A percentile compares a stretch with the other conserved stretches of the same genome.
phyloP scores from a whole-genome alignment of 64 coral and sea anemone genomes.

The Pocillopora verrucosa region DNA sequence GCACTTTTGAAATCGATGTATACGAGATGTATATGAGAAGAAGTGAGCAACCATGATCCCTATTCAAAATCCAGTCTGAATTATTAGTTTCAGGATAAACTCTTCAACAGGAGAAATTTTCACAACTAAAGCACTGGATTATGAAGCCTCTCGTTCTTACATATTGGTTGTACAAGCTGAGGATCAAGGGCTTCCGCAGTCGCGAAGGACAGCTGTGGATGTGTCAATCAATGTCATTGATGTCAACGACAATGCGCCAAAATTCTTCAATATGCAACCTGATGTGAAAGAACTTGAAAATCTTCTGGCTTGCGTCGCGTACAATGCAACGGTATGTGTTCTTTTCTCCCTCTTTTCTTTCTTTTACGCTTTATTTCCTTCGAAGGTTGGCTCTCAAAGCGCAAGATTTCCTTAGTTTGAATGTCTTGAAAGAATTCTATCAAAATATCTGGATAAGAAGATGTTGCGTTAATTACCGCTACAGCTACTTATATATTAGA shows the following conservation, averaged over 20 bases:
- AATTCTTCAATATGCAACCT: constrained; percentile 13
- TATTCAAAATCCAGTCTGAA: background rate
- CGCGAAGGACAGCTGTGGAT: constrained; percentile 7
- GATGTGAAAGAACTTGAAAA: background rate
- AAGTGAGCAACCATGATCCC: too few species aligned
- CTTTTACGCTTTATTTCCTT: background rate
- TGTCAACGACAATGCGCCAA: constrained; percentile 55
- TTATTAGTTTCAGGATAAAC: constrained; percentile 36
- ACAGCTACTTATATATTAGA: too few species aligned
- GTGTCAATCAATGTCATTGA: constrained; percentile 52
- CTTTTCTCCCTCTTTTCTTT: background rate
- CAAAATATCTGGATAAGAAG: too few species aligned
- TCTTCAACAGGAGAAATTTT: constrained; percentile 33
- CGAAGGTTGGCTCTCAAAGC: too few species aligned
- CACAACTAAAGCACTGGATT: constrained; percentile 12
- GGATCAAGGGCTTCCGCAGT: constrained; percentile 38
- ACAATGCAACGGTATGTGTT: constrained; percentile 19
- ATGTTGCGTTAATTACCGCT: too few species aligned
- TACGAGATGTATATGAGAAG: too few species aligned
- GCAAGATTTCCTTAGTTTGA: too few species aligned
- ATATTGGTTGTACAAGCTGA: constrained; percentile 26
- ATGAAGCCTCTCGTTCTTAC: background rate
- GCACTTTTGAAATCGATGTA: too few species aligned
- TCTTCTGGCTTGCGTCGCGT: background rate
- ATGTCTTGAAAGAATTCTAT: too few species aligned